These are phyloP conservation scores for Tromatobia lineatoria DNA, from an alignment of 2,888 invertebrate genomes.

Conservation along the genomic window DNA sequence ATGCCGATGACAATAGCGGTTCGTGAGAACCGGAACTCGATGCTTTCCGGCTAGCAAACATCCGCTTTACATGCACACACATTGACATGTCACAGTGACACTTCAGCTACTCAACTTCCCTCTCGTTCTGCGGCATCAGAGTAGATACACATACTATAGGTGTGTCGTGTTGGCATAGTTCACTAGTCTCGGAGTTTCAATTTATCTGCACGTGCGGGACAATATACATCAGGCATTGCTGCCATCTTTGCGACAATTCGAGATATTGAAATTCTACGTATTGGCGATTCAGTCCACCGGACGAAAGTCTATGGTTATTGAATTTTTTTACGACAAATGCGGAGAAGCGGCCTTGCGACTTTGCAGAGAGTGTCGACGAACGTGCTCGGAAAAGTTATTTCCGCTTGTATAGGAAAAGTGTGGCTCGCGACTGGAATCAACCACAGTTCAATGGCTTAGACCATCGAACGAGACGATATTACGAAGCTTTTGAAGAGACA, in stretches of 20 bases:
- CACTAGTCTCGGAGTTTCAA: conserved; percentile 27
- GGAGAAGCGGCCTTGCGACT: conserved; percentile 17
- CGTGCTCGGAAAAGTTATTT: conserved; percentile 49
- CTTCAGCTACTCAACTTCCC: conserved; percentile 29
- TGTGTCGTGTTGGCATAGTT: neutral
- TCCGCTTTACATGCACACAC: conserved; percentile 60
- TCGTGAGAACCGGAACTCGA: conserved; percentile 68
- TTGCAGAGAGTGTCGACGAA: conserved; percentile 43
- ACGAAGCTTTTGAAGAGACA: neutral
- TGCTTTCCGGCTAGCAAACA: conserved; percentile 68
- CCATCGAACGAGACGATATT: neutral
- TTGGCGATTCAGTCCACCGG: conserved; percentile 12
- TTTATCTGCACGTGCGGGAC: conserved; percentile 29
- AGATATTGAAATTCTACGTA: conserved; percentile 58
- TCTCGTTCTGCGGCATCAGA: neutral
- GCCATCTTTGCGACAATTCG: conserved; percentile 30
- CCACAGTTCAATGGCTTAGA: neutral
- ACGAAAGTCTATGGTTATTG: conserved; percentile 46
- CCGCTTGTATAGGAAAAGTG: neutral
- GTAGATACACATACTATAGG: conserved; percentile 3
- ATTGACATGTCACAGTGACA: conserved; percentile 49
- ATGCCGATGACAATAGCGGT: conserved; percentile 56
- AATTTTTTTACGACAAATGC: conserved; percentile 43
- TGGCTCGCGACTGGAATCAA: neutral
- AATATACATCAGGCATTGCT: conserved; percentile 42